Conservation (phyloP, 2,797 vertebrate species). For the Protonibea diacanthus region DNA sequence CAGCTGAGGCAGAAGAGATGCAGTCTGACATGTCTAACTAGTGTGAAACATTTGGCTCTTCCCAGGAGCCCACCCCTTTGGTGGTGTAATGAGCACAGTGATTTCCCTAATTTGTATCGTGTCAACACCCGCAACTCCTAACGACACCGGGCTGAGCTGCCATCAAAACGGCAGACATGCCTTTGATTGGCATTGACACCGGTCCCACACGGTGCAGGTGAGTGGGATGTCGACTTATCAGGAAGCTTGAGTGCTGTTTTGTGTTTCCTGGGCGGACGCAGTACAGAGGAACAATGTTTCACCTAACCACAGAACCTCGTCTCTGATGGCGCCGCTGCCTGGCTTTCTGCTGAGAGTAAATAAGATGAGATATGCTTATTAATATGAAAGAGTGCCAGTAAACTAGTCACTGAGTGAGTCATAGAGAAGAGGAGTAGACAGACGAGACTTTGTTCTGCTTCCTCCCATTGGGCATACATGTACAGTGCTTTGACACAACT, state of each 20-base stretch:
- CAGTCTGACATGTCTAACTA: slow-evolving; percentile 82
- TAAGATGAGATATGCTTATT: slow-evolving; percentile 82
- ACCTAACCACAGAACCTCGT: slow-evolving; percentile 77
- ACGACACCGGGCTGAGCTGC: slow-evolving; percentile 74
- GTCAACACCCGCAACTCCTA: slow-evolving; percentile 67
- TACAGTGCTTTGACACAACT: slow-evolving; percentile 74
- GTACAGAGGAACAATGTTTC: slow-evolving; percentile 87
- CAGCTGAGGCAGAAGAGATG: slow-evolving; percentile 78
- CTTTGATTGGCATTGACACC: slow-evolving; percentile 88
- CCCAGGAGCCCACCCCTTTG: slow-evolving; percentile 79
- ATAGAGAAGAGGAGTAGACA: slow-evolving; percentile 66
- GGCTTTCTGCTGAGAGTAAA: slow-evolving; percentile 81
- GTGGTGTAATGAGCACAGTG: slow-evolving; percentile 82
- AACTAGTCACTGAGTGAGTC: slow-evolving; percentile 80
- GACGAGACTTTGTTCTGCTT: slow-evolving; percentile 78
- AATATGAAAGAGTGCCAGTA: slow-evolving; percentile 80
- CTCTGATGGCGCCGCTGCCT: slow-evolving; percentile 75
- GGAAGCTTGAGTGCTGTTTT: slow-evolving; percentile 91
- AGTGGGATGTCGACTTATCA: slow-evolving; percentile 87
- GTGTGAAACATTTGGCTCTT: slow-evolving; percentile 79
- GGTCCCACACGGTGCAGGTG: too few species aligned
- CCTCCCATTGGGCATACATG: slow-evolving; percentile 74
- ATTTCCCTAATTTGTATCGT: slow-evolving; percentile 86
- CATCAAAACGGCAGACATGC: slow-evolving; percentile 85
- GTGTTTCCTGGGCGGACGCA: slow-evolving; percentile 88